These are phyloP conservation scores for Chascanopsetta lugubris DNA, from an alignment of 2,113 vertebrate species.

Conservation along the genomic window DNA sequence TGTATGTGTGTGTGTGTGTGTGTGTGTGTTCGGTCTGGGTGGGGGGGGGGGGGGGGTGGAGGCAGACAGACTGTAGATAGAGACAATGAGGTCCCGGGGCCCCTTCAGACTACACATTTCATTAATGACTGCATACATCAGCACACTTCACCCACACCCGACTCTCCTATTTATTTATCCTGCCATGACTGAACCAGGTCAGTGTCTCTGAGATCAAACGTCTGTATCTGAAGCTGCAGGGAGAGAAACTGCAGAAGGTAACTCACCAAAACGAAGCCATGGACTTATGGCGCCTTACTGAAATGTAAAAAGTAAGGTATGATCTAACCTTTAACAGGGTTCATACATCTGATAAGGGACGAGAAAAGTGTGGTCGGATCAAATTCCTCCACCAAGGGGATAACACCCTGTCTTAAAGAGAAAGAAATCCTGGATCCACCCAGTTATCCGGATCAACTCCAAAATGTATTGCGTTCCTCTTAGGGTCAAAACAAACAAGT, in stretches of 20 bases:
- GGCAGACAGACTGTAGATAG: slow-evolving; percentile 33
- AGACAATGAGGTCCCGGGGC: slow-evolving; percentile 53
- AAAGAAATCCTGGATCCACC: not conserved
- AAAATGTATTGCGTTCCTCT: not conserved
- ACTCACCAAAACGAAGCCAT: not conserved
- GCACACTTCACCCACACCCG: slow-evolving; percentile 57
- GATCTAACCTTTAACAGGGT: not conserved
- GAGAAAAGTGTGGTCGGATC: not conserved
- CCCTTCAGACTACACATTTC: slow-evolving; percentile 73
- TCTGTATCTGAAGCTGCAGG: slow-evolving; percentile 24
- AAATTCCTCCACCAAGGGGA: not conserved
- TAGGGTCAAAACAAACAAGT: not conserved
- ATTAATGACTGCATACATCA: slow-evolving; percentile 71
- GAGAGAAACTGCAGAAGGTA: slow-evolving; percentile 7
- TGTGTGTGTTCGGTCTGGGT: too few species aligned
- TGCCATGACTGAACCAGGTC: slow-evolving; percentile 51
- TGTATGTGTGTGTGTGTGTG: slow-evolving; percentile 38
- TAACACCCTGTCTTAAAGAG: not conserved
- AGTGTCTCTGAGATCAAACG: slow-evolving; percentile 55
- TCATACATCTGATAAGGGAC: not conserved
- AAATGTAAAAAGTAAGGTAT: not conserved
- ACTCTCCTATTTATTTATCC: slow-evolving; percentile 60
- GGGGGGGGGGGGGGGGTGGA: too few species aligned
- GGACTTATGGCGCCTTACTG: not conserved
- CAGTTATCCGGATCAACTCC: not conserved